These are phyloP conservation scores for Chrysochloris asiatica DNA, from an alignment of 2,113 vertebrate genomes.

Conservation along the genomic window DNA sequence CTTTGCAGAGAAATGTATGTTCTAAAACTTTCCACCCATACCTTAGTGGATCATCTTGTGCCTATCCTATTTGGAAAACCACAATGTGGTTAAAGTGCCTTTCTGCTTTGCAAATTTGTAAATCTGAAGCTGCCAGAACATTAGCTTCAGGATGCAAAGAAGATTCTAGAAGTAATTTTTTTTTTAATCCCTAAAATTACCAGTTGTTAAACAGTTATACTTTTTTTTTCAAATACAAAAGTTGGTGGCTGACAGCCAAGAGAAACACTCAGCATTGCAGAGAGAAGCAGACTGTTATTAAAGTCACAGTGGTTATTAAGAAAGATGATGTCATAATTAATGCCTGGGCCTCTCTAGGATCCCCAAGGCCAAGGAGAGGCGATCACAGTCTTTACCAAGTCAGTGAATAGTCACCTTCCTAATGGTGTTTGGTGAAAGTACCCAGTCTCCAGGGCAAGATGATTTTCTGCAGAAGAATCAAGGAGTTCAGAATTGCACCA, in stretches of 20 bases:
- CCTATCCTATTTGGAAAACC: neutral
- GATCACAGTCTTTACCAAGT: conserved; percentile 28
- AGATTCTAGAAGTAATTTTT: conserved; percentile 49
- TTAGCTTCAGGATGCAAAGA: conserved; percentile 46
- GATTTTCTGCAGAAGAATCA: conserved; percentile 18
- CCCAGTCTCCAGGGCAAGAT: conserved; percentile 13
- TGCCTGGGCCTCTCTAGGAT: conserved; percentile 53
- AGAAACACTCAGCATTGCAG: conserved; percentile 59
- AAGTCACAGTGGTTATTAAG: conserved; percentile 63
- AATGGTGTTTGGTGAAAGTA: conserved; percentile 37
- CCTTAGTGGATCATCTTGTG: neutral
- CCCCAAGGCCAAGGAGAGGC: neutral
- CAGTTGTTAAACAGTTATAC: conserved; percentile 51
- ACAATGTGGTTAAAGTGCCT: neutral
- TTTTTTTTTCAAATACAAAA: conserved; percentile 62
- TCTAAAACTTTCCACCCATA: neutral
- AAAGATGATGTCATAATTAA: conserved; percentile 69
- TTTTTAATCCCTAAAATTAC: conserved; percentile 49
- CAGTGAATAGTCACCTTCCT: conserved; percentile 46
- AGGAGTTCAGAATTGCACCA: neutral
- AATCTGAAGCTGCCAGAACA: conserved; percentile 47
- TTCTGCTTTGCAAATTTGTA: conserved; percentile 36
- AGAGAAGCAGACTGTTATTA: conserved; percentile 66
- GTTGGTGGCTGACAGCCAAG: conserved; percentile 64
- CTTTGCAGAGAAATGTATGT: neutral